Evolutionary conservation across 53 echinoderm and acorn worm species (phyloP).

Genomic region (Astropecten irregularis): DNA sequence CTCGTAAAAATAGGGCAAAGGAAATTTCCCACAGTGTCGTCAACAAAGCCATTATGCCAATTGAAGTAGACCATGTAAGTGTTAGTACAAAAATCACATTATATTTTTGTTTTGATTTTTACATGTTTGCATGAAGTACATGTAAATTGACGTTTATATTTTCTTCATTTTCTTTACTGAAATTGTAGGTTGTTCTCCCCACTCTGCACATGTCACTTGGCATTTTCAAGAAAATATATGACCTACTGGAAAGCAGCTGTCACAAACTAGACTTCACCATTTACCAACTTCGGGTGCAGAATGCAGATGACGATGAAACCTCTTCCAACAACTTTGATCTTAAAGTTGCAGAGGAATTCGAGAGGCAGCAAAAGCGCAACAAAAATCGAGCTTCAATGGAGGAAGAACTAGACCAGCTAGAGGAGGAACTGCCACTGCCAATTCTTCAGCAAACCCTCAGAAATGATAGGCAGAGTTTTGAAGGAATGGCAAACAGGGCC

Average conservation of each 20-base stretch:
- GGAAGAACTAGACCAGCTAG: neutral
- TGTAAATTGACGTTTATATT: neutral
- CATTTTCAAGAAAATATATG: conserved; percentile 15
- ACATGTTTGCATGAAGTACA: neutral
- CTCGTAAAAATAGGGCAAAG: neutral
- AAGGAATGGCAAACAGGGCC: neutral
- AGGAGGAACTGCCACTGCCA: conserved; percentile 22
- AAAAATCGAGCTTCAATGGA: neutral
- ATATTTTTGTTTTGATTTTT: neutral
- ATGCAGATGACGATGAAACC: neutral
- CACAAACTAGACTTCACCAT: conserved; percentile 9
- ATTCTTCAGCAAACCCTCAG: neutral
- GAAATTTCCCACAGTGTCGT: conserved; percentile 19
- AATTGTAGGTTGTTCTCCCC: neutral
- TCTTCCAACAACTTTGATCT: neutral
- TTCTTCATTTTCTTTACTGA: neutral
- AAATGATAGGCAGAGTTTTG: no score
- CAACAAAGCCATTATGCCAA: conserved; percentile 8
- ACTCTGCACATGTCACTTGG: conserved; percentile 29
- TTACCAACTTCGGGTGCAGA: neutral
- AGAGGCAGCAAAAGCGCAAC: neutral
- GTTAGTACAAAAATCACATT: no score
- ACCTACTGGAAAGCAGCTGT: neutral
- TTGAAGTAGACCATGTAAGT: conserved; percentile 20
- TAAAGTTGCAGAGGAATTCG: neutral